These are phyloP conservation scores for Halictus rubicundus DNA, from an alignment of 1,140 invertebrate genomes.

Conservation along the genomic window DNA sequence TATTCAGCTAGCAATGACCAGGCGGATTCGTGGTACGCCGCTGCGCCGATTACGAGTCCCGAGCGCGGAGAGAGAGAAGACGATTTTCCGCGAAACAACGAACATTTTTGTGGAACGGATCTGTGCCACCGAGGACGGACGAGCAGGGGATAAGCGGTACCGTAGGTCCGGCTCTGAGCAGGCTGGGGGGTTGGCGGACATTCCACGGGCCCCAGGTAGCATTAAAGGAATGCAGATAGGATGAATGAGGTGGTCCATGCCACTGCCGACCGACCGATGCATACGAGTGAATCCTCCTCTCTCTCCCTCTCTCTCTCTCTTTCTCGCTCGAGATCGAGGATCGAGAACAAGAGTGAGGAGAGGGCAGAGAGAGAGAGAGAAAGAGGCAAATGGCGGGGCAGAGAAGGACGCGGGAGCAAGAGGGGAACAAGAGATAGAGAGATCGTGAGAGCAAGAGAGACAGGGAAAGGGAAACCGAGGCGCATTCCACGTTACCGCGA, in stretches of 20 bases:
- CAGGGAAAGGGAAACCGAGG: slow-evolving; percentile 53
- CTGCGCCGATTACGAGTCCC: not conserved
- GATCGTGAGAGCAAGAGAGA: not conserved
- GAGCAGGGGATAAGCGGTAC: slow-evolving; percentile 61
- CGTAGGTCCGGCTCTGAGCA: slow-evolving; percentile 60
- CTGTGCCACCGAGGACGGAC: slow-evolving; percentile 2
- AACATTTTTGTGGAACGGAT: slow-evolving; percentile 43
- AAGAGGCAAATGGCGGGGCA: not conserved
- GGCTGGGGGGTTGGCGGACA: slow-evolving; percentile 58
- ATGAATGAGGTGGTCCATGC: slow-evolving; percentile 78
- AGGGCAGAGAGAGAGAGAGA: slow-evolving; percentile 9
- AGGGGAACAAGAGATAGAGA: not conserved
- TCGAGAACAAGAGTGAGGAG: not conserved
- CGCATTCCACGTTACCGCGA: slow-evolving; percentile 71
- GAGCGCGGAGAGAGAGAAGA: not conserved
- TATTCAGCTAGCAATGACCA: slow-evolving; percentile 55
- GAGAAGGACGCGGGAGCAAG: not conserved
- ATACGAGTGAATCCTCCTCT: slow-evolving; percentile 53
- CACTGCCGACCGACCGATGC: slow-evolving; percentile 69
- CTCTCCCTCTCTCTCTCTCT: not conserved
- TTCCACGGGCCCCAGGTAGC: slow-evolving; percentile 77
- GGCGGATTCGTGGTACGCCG: not conserved
- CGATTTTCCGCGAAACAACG: slow-evolving; percentile 22
- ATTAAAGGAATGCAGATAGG: slow-evolving; percentile 77
- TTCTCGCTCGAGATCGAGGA: not conserved